These are phyloP conservation scores for Dasysyrphus albostriatus DNA, from an alignment of 2,888 invertebrate species.

Conservation along the genomic window DNA sequence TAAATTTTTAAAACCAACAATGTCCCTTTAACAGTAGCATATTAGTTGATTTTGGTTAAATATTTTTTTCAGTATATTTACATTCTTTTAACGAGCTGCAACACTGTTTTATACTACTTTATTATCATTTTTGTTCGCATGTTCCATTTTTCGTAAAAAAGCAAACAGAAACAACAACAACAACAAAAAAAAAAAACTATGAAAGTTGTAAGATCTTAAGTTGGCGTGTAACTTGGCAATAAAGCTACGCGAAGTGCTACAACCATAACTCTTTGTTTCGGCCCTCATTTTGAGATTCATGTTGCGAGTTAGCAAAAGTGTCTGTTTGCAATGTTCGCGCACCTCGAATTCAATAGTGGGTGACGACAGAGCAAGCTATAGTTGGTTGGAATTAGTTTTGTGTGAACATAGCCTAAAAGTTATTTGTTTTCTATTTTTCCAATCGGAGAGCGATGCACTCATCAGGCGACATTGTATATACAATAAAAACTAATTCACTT, in stretches of 20 bases:
- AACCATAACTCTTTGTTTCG: constrained; percentile 66
- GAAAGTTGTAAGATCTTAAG: constrained; percentile 56
- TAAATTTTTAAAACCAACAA: too few relatives aligned
- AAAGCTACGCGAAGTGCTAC: constrained; percentile 66
- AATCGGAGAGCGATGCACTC: constrained; percentile 36
- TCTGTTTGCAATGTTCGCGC: constrained; percentile 65
- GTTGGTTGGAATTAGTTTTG: constrained; percentile 4
- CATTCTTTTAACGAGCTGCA: neutral
- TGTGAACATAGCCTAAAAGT: constrained; percentile 56
- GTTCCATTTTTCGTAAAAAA: constrained; percentile 64
- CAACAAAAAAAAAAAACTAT: neutral
- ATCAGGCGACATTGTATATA: constrained; percentile 39
- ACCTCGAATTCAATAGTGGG: constrained; percentile 56
- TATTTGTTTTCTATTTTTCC: constrained; percentile 15
- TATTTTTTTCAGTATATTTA: neutral
- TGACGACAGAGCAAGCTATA: constrained; percentile 32
- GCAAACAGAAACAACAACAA: constrained; percentile 10
- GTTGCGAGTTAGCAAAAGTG: constrained; percentile 60
- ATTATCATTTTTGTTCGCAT: constrained; percentile 44
- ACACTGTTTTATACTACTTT: neutral
- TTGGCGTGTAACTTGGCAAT: constrained; percentile 68
- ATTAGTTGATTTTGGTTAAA: neutral
- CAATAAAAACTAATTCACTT: constrained; percentile 48
- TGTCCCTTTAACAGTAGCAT: too few relatives aligned
- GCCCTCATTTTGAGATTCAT: constrained; percentile 45